Percentiles rank a stretch among this genome's conserved stretches.
Evolutionary conservation across 92 coral and sea anemone genomes (phyloP).

Genomic region (Phenganax stokvisi): DNA sequence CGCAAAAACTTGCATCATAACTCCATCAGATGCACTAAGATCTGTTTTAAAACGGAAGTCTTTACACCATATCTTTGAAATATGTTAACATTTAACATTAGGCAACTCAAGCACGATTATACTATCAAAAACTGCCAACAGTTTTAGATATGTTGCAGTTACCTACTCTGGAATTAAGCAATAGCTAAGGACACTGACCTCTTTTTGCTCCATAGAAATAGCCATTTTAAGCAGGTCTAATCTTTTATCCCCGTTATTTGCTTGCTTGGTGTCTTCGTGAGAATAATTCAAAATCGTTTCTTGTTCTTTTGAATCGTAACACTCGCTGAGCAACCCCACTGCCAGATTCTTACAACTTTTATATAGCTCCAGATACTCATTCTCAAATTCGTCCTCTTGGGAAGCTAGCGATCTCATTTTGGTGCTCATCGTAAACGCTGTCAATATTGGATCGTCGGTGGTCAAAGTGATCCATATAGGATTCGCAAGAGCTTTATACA

Average conservation of each 20-base stretch:
- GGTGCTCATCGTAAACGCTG: conserved; percentile 72
- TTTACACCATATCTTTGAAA: no score
- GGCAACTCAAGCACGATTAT: no score
- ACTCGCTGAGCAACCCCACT: conserved; percentile 76
- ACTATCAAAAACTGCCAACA: no score
- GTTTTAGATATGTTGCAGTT: no score
- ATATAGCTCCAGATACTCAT: conserved; percentile 69
- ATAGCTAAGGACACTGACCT: conserved; percentile 52
- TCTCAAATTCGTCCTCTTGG: conserved; percentile 91
- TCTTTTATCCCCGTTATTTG: conserved; percentile 53
- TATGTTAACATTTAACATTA: no score
- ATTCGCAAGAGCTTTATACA: conserved; percentile 77
- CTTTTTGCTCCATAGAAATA: conserved; percentile 83
- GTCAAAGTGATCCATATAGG: conserved; percentile 88
- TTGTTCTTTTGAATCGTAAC: conserved; percentile 84
- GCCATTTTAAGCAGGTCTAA: conserved; percentile 81
- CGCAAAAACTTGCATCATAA: no score
- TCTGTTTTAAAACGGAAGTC: no score
- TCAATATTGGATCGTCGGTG: conserved; percentile 65
- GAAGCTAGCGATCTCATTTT: conserved; percentile 64
- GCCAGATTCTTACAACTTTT: conserved; percentile 76
- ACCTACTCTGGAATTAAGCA: background rate
- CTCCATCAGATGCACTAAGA: no score
- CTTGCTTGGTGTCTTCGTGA: conserved; percentile 61
- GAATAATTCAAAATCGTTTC: conserved; percentile 71